Percentiles rank a stretch among this genome's conserved stretches.
These are phyloP conservation scores for Microtus ochrogaster DNA, from an alignment of 2,113 vertebrate genomes.

Conservation along the genomic window DNA sequence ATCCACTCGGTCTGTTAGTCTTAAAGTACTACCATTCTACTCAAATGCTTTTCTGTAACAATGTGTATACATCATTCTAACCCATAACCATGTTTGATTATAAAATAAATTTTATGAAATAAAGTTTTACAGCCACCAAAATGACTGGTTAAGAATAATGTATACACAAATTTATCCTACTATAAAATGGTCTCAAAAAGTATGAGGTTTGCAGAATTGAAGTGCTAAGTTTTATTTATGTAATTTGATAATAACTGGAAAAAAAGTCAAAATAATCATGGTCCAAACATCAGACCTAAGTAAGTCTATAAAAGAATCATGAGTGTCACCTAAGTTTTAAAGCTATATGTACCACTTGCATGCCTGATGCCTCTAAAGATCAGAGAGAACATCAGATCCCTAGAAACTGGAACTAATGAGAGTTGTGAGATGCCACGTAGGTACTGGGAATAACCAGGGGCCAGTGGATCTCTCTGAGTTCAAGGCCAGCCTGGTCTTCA, in stretches of 20 bases:
- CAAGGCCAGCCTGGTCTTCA: neutral
- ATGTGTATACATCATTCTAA: neutral
- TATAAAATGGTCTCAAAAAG: constrained; percentile 39
- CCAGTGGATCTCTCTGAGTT: neutral
- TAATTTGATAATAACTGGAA: neutral
- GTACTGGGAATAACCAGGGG: neutral
- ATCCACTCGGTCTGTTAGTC: neutral
- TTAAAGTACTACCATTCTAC: neutral
- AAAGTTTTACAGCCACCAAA: constrained; percentile 28
- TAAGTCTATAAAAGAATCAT: neutral
- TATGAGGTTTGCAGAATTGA: neutral
- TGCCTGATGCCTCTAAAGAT: neutral
- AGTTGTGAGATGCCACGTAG: neutral
- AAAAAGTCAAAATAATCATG: constrained; percentile 32
- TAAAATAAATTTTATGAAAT: neutral
- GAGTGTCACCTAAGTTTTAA: neutral
- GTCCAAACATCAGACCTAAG: neutral
- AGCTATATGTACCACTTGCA: neutral
- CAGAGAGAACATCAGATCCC: neutral
- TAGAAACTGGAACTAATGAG: neutral
- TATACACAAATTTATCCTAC: neutral
- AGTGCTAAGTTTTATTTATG: constrained; percentile 40
- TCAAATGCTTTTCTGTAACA: neutral
- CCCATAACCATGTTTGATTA: neutral
- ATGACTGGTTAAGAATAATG: neutral